These are phyloP conservation scores for Ranitomeya variabilis DNA, from an alignment of 2,113 vertebrate species.

Conservation along the genomic window DNA sequence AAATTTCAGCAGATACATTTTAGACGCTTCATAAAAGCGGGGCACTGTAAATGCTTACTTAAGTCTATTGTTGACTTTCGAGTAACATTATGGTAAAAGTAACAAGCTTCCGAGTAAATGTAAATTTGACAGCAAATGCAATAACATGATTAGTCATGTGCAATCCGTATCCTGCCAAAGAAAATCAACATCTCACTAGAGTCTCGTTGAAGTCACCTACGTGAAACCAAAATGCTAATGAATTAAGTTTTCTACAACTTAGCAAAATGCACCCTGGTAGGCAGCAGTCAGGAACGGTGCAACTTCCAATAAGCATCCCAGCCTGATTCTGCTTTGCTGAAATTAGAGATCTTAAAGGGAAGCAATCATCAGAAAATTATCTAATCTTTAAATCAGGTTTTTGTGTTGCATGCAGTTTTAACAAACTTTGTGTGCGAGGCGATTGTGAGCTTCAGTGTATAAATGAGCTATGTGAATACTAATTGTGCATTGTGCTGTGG, in stretches of 20 bases:
- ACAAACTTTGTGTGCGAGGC: no score
- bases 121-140: not conserved
- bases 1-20: slow-evolving; percentile 28
- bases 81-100: slow-evolving; percentile 12
- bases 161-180: not conserved
- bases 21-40: slow-evolving; percentile 2
- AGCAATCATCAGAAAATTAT: no score
- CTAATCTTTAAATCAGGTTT: no score
- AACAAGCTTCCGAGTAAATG: not conserved
- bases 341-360: no score
- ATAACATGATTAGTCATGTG: not conserved
- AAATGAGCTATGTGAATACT: no score
- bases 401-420: no score
- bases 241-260: not conserved
- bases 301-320: no score
- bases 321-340: no score
- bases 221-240: not conserved
- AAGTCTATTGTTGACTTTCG: slow-evolving; percentile 31
- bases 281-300: no score
- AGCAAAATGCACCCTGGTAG: not conserved
- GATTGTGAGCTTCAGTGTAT: no score
- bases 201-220: not conserved
- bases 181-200: not conserved
- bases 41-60: not conserved
- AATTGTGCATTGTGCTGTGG: no score